Evolutionary conservation across 2,888 invertebrate species (phyloP), one percentile per base, ranked within the genome.

Genomic region (Keiferia lycopersicella): DNA sequence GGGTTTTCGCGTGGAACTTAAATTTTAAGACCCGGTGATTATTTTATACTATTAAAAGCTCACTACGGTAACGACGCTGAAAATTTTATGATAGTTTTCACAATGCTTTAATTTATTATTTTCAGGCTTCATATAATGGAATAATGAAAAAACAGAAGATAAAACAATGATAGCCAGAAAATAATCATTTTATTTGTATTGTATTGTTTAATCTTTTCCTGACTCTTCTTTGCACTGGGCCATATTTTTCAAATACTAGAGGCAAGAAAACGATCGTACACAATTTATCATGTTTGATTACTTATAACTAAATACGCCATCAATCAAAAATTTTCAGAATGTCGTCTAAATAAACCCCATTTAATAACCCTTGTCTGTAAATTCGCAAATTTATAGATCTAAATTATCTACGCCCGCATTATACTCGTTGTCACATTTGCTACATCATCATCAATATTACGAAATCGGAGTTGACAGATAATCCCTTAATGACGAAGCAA

Each of bases 1-100:
- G 30, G 30, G 34, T 56, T 34, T 56, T 56, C 16, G 34, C 8
- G 30, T 30, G 14, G 11, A 26, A 26, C 30, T 50, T 20, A 53
- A 20, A 53, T 53, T 30, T 30, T 26, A 53, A 26, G 45, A 45
- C n/a, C 45, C 6, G 45, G 45, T 45, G 45, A 45, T 65, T 59
- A 65, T 59, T 69, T 69, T 67, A 67, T 69, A 69, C 68, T 45
- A 45, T 45, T n/a, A 45, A 45, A 16, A n/a, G 45, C 45, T 45
- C 45, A 45, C 45, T 45, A 16, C 41, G 12, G 45, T 45, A n/a
- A 45, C 16, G 45, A 8, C 45, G 45, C 45, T 45, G 45, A 45
- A 45, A 45, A 45, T 45, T 45, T n/a, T 16, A 45, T 45, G 3
- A 6, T 16, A 16, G n/a, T 1, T 45, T 16, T 45, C 16, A 4